Percentiles rank a stretch among this genome's conserved stretches.
phyloP scores from a whole-genome alignment of 2,113 vertebrate species.

The Podarcis cretensis region DNA sequence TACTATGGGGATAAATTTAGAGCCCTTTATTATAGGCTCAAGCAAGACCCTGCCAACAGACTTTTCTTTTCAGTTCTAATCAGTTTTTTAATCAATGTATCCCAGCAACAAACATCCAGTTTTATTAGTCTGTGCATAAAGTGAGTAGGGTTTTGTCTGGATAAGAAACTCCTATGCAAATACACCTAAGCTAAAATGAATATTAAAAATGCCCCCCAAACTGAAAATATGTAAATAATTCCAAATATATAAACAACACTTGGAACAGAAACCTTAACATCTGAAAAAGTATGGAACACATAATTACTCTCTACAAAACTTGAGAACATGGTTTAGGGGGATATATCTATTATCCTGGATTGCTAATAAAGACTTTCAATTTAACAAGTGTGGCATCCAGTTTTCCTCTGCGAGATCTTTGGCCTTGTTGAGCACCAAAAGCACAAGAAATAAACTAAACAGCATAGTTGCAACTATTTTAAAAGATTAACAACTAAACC shows the following conservation, averaged over 20 bases:
- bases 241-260: no score
- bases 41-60: not conserved
- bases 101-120: not conserved
- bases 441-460: not conserved
- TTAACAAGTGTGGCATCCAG: not conserved
- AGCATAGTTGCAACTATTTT: not conserved
- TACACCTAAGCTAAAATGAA: no score
- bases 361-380: not conserved
- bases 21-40: not conserved
- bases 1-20: not conserved
- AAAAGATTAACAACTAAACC: not conserved
- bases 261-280: no score
- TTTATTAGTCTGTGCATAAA: not conserved
- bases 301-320: not conserved
- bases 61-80: not conserved
- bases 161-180: no score
- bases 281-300: not conserved
- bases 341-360: not conserved
- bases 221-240: no score
- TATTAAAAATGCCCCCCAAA: no score
- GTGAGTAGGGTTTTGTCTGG: not conserved
- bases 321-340: not conserved
- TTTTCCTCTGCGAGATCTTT: not conserved
- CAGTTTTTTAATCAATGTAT: not conserved
- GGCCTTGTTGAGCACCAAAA: not conserved